Evolutionary conservation across 2,113 vertebrate species (phyloP), one percentile per base, ranked within the genome.

Genomic region (Myxocyprinus asiaticus): DNA sequence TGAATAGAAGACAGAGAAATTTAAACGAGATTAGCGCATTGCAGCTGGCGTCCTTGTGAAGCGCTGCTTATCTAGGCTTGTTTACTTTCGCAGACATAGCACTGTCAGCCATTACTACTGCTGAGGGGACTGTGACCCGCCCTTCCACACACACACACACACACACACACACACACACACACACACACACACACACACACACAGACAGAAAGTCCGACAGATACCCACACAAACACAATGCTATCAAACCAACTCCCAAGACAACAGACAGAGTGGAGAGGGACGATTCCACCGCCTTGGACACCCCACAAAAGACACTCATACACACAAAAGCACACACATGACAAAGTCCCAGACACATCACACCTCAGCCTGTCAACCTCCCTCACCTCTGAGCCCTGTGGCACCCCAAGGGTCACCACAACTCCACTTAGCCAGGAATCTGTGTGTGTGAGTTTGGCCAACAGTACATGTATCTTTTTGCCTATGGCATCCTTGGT

Each of bases 41-140:
- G 78, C 78, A 83, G 78, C 84, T 83, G 84, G 84, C 78, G 81
- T 79, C 84, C 84, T 81, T 83, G 84, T 83, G 84, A 81, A 83
- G 78, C 75, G 14, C 56, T 75, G 77, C 81, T 82, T 85, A 85
- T 83, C 84, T 80, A 47, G 58, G 53, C 44, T 64, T 82, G 83
- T 85, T 82, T 82, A 81, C 78, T 78, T 78, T 75, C 43, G 50
- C 75, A 78, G 79, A 84, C 79, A 81, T 71, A 74, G 79, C 63
- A 67, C 78, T 77, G 74, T 84, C 78, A 83, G 82, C 82, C 75
- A 84, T 84, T 84, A 81, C 79, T 67, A 66, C 68, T 74, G 55
- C 50, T 48, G 11, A 63, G 78, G 42, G 68, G 65, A 66, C 78
- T 56, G 74, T 48, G 56, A 80, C 73, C 74, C 48, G 33, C 78